A percentile compares a stretch with the other conserved stretches of the same genome.
Evolutionary conservation across 37 sponge, comb jelly and placozoan genomes (phyloP).

Genomic region (Tethya wilhelma): DNA sequence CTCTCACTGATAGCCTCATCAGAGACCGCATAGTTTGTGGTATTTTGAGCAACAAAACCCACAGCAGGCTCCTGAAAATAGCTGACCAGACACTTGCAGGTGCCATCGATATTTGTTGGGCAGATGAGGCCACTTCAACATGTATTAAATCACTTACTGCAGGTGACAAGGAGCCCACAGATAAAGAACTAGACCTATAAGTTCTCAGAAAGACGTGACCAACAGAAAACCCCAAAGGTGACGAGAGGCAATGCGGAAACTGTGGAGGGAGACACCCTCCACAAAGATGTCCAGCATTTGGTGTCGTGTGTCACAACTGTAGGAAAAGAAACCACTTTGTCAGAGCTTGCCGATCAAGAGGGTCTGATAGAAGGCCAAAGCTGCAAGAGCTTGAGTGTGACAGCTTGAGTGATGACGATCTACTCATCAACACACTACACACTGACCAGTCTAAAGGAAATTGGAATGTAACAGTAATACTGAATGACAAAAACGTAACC

Average conservation of each 20-base stretch:
- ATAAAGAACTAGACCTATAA: not conserved
- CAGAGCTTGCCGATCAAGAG: slow-evolving; percentile 18
- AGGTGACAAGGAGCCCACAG: not conserved
- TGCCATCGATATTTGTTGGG: slow-evolving; percentile 34
- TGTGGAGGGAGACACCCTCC: slow-evolving; percentile 2
- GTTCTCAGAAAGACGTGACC: not conserved
- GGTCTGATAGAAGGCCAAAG: not conserved
- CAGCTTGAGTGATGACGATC: slow-evolving; percentile 4
- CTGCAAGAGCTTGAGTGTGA: slow-evolving; percentile 1
- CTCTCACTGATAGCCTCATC: slow-evolving; percentile 35
- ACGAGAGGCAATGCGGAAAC: not conserved
- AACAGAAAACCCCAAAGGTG: not conserved
- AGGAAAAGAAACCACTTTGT: slow-evolving; percentile 37
- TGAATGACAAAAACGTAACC: not conserved
- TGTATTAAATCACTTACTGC: slow-evolving; percentile 19
- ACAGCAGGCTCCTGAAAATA: slow-evolving; percentile 22
- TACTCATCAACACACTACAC: not conserved
- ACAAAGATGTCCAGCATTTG: not conserved
- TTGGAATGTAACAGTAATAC: not conserved
- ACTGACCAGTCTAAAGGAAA: not conserved
- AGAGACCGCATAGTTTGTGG: slow-evolving; percentile 38
- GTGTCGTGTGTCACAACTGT: slow-evolving; percentile 35
- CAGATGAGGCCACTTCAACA: slow-evolving; percentile 17
- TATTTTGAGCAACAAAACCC: slow-evolving; percentile 6
- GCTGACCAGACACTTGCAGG: slow-evolving; percentile 5